Conservation (phyloP, 2,888 invertebrate genomes). For the Eupithecia pulchellata region DNA sequence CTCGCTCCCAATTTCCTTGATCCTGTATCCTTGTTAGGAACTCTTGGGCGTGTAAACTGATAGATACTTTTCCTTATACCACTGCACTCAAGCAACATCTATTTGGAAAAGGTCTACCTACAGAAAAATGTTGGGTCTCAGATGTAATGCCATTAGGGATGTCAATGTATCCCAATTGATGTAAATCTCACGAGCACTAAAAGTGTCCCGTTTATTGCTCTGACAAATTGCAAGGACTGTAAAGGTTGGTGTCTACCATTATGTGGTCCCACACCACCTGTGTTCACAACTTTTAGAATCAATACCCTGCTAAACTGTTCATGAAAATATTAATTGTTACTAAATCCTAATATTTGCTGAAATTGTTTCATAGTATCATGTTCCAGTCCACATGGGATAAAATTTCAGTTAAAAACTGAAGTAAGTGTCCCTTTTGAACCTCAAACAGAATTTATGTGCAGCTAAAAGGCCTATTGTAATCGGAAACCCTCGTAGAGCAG, state of each 20-base stretch:
- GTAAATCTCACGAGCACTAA: conserved; percentile 61
- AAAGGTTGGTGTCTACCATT: conserved; percentile 17
- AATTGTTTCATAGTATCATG: conserved; percentile 15
- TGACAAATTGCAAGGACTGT: conserved; percentile 37
- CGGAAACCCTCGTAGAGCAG: conserved; percentile 49
- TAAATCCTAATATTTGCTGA: conserved; percentile 25
- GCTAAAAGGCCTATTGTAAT: conserved; percentile 56
- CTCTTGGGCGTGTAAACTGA: conserved; percentile 42
- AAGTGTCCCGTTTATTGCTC: conserved; percentile 62
- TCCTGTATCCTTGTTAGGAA: conserved; percentile 38
- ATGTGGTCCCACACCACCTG: conserved; percentile 32
- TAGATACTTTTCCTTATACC: conserved; percentile 43
- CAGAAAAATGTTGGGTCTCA: conserved; percentile 58
- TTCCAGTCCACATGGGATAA: conserved; percentile 4
- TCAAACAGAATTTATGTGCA: conserved; percentile 54
- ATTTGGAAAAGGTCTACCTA: conserved; percentile 42
- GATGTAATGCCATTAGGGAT: conserved; percentile 64
- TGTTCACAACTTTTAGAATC: conserved; percentile 21
- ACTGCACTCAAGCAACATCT: conserved; percentile 59
- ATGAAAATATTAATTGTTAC: conserved; percentile 22
- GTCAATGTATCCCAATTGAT: conserved; percentile 54
- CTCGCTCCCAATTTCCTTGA: conserved; percentile 38
- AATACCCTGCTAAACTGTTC: conserved; percentile 19
- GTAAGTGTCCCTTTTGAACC: conserved; percentile 47
- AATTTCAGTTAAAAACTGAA: conserved; percentile 20